These are phyloP conservation scores for Spheniscus humboldti DNA, from an alignment of 2,797 vertebrate genomes.

Conservation along the genomic window DNA sequence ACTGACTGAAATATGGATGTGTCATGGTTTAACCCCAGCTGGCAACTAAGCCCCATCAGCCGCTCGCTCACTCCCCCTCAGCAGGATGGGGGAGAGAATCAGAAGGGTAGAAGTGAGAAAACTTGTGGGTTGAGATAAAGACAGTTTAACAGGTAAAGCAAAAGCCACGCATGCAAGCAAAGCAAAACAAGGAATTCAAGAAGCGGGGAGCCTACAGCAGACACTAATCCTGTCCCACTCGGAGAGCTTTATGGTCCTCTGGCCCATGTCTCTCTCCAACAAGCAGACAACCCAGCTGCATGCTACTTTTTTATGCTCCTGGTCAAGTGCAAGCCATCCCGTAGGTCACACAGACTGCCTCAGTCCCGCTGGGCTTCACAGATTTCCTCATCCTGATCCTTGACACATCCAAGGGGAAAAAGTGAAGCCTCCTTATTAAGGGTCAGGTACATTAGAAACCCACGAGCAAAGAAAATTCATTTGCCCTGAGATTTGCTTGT, in stretches of 20 bases:
- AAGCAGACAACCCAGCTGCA: neutral
- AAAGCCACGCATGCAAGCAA: too few species aligned
- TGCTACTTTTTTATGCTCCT: too few species aligned
- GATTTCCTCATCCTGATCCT: neutral
- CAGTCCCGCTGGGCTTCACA: neutral
- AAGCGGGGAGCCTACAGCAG: neutral
- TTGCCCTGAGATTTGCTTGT: neutral
- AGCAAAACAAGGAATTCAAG: too few species aligned
- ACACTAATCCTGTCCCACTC: neutral
- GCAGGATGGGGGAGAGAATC: too few species aligned
- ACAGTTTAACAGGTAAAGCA: too few species aligned
- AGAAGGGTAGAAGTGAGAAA: too few species aligned
- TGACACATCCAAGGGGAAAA: neutral
- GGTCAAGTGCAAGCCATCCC: neutral
- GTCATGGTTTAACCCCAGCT: too few species aligned
- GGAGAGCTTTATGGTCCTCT: neutral
- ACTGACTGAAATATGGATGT: neutral
- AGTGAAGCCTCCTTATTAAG: neutral
- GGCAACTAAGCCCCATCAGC: too few species aligned
- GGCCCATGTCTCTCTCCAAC: neutral
- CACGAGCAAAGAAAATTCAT: neutral
- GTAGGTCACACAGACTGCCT: neutral
- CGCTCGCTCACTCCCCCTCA: too few species aligned
- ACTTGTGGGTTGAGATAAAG: too few species aligned
- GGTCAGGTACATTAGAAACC: neutral